A percentile compares a stretch with the other conserved stretches of the same genome.
phyloP scores from a whole-genome alignment of 2,113 vertebrate genomes.

The Chaenogobius annularis region DNA sequence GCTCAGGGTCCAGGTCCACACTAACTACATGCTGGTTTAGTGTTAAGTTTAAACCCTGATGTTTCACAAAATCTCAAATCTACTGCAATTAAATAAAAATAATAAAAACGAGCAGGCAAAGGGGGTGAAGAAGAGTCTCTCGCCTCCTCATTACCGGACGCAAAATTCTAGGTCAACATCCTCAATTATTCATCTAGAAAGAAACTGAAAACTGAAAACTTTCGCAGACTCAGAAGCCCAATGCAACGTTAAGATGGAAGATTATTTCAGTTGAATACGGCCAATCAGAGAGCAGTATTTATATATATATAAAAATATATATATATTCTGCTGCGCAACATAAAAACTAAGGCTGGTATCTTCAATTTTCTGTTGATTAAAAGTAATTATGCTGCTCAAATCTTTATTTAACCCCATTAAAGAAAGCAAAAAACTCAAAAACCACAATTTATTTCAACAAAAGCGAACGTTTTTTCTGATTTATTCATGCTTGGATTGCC shows the following conservation, averaged over 20 bases:
- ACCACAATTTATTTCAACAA: too few species aligned
- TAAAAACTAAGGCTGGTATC: too few species aligned
- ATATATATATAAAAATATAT: too few species aligned
- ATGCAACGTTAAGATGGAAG: neutral
- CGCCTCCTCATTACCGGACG: conserved; percentile 75
- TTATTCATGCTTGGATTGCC: too few species aligned
- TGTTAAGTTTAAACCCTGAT: too few species aligned
- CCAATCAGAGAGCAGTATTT: neutral
- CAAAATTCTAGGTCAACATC: conserved; percentile 76
- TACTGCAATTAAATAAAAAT: neutral
- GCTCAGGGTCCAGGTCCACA: too few species aligned
- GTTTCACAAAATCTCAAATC: neutral
- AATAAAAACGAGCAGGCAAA: conserved; percentile 17
- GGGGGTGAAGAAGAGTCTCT: conserved; percentile 53
- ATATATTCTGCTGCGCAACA: too few species aligned
- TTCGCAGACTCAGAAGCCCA: neutral
- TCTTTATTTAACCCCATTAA: too few species aligned
- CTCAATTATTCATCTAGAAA: conserved; percentile 79
- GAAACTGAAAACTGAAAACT: conserved; percentile 49
- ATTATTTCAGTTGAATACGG: conserved; percentile 17
- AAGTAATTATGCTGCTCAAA: too few species aligned
- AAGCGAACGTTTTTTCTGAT: too few species aligned
- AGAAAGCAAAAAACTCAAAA: too few species aligned
- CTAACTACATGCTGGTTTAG: neutral
- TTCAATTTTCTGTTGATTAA: too few species aligned